These are phyloP conservation scores for Lacerta bilineata DNA, from an alignment of 2,797 vertebrate species.

Conservation along the genomic window DNA sequence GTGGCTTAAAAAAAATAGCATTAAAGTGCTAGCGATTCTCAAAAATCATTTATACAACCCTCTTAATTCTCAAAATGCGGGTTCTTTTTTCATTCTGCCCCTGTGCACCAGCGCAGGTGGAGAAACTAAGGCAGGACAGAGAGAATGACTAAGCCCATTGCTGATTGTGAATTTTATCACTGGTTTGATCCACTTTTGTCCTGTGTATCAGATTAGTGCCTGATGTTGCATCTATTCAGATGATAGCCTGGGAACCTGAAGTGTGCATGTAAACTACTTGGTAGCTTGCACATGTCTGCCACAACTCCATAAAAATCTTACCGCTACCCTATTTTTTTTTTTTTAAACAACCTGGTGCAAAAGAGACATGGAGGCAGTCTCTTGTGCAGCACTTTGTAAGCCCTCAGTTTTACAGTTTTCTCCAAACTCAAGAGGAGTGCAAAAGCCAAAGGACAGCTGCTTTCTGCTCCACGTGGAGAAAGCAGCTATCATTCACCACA, in stretches of 20 bases:
- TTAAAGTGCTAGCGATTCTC: too few species aligned
- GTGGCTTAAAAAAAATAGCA: too few species aligned
- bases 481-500: too few species aligned
- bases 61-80: background rate
- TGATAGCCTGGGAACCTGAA: background rate
- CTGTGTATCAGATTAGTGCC: background rate
- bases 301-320: background rate
- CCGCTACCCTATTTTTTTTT: background rate
- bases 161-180: background rate
- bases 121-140: conserved; percentile 12
- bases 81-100: background rate
- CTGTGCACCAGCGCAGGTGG: background rate
- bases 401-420: too few species aligned
- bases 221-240: too few species aligned
- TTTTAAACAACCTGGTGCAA: background rate
- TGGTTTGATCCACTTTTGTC: background rate
- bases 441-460: too few species aligned
- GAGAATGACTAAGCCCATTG: background rate
- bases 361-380: background rate
- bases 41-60: background rate
- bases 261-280: too few species aligned
- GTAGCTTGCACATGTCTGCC: background rate
- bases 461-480: too few species aligned
- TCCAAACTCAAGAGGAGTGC: too few species aligned
- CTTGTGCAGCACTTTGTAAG: background rate